Conservation (phyloP, 2,797 vertebrate genomes). For the Pseudochirops cupreus region DNA sequence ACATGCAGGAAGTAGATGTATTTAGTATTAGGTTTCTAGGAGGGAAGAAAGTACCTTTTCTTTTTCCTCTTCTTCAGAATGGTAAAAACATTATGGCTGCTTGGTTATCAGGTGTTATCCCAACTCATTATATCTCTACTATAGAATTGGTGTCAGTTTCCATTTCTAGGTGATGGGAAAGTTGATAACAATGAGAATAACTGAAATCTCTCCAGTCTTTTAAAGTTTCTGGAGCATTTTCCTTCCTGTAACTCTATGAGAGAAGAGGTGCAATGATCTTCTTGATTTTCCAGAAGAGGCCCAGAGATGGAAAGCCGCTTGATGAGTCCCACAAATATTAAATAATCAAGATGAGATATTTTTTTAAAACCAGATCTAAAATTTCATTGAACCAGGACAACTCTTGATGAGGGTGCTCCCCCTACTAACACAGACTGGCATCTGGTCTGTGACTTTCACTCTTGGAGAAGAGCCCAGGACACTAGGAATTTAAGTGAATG, state of each 20-base stretch:
- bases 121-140: background rate
- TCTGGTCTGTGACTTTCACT: background rate
- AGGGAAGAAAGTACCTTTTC: background rate
- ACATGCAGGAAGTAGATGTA: background rate
- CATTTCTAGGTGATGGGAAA: background rate
- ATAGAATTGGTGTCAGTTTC: background rate
- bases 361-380: background rate
- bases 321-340: background rate
- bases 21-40: background rate
- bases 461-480: background rate
- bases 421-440: background rate
- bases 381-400: background rate
- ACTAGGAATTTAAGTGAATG: background rate
- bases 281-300: background rate
- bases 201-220: background rate
- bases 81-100: background rate
- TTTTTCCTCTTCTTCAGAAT: background rate
- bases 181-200: background rate
- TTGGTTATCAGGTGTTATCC: background rate
- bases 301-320: background rate
- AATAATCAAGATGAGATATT: background rate
- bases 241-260: background rate
- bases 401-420: background rate
- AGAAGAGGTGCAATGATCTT: background rate
- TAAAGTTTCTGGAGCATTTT: background rate